Conservation (phyloP, 2,113 vertebrate genomes). For the Furnarius figulus region DNA sequence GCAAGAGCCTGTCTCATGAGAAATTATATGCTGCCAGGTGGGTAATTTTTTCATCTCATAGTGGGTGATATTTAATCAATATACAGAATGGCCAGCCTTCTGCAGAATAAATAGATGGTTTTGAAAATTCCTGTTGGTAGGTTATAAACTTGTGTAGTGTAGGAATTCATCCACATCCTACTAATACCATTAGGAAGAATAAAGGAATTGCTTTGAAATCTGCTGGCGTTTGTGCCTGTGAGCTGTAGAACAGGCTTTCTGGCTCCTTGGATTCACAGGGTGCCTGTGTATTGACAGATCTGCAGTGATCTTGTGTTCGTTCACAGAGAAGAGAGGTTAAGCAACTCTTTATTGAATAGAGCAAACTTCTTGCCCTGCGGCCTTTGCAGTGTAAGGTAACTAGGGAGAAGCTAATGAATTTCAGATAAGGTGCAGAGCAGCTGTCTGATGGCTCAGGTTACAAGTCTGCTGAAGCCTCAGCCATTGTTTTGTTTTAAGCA, state of each 20-base stretch:
- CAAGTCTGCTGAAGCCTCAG: neutral
- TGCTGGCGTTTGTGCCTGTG: neutral
- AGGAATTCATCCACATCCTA: neutral
- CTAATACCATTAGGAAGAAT: neutral
- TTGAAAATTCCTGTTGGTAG: neutral
- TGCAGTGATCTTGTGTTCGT: neutral
- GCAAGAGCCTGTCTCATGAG: neutral
- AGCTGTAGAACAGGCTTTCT: neutral
- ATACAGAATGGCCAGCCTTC: neutral
- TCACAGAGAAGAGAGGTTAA: neutral
- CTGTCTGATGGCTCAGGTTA: neutral
- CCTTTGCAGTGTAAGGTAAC: neutral
- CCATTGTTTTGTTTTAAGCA: neutral
- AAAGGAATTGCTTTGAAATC: neutral
- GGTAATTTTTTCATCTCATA: neutral
- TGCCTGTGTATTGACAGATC: neutral
- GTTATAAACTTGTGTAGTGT: neutral
- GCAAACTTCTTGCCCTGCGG: neutral
- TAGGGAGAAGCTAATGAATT: slow-evolving; percentile 1
- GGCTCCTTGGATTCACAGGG: neutral
- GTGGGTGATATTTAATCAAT: neutral
- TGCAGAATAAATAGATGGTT: neutral
- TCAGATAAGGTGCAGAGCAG: neutral
- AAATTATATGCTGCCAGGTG: neutral
- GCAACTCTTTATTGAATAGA: neutral